Percentiles rank a stretch among this genome's conserved stretches.
Conservation (phyloP, 2,113 vertebrate genomes). For the Orycteropus afer region DNA sequence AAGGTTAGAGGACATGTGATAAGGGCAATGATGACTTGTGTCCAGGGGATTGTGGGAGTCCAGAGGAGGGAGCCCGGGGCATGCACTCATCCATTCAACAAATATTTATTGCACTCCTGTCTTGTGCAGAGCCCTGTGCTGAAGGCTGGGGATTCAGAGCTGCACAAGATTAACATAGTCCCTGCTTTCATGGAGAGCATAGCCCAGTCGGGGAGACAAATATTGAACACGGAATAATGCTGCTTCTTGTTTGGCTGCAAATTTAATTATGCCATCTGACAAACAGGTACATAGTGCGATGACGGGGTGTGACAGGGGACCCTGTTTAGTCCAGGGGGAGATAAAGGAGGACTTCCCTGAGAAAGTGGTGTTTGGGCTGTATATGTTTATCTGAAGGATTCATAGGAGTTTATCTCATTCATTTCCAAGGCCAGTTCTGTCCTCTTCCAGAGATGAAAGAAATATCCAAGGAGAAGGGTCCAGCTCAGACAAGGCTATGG, state of each 20-base stretch:
- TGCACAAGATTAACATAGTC: neutral
- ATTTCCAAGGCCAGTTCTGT: neutral
- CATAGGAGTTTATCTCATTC: neutral
- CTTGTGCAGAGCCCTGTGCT: accelerated
- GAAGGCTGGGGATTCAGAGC: neutral
- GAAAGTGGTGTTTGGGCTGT: neutral
- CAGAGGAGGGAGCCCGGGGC: neutral
- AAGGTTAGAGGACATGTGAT: accelerated
- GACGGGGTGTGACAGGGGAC: neutral
- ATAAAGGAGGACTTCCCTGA: neutral
- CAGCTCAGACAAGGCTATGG: neutral
- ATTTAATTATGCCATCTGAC: neutral
- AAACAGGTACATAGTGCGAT: accelerated
- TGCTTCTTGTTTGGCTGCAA: neutral
- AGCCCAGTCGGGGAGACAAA: accelerated
- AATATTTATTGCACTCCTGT: neutral
- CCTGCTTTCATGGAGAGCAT: accelerated
- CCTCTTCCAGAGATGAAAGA: neutral
- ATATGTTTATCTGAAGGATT: neutral
- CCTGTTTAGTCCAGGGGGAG: neutral
- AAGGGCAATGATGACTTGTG: neutral
- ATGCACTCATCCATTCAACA: neutral
- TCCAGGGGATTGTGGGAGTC: neutral
- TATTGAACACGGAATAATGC: accelerated
- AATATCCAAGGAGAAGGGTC: neutral